Percentiles rank a stretch among this genome's conserved stretches.
These are phyloP conservation scores for Anas bernieri DNA, from an alignment of 2,797 vertebrate species.

Conservation along the genomic window DNA sequence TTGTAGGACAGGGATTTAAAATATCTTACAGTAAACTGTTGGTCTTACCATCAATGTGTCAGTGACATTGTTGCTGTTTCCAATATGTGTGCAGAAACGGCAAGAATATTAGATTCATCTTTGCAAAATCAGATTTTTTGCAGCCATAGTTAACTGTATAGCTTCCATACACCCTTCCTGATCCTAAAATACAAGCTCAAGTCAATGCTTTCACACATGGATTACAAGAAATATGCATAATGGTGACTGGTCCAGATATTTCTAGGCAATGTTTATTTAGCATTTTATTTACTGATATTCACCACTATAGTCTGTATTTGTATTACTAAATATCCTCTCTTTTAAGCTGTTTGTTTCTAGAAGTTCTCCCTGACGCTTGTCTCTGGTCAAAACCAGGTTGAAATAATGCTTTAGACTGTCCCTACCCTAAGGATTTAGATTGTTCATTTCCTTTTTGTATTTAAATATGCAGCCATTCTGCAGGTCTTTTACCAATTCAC, in stretches of 20 bases:
- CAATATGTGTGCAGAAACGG: background rate
- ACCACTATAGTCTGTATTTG: background rate
- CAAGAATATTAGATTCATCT: background rate
- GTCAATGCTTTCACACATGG: background rate
- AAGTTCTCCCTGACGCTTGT: background rate
- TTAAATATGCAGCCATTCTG: slow-evolving; percentile 17
- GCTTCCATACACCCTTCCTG: background rate
- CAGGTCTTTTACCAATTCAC: slow-evolving; percentile 13
- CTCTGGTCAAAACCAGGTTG: background rate
- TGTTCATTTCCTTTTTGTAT: slow-evolving; percentile 12
- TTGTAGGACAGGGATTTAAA: slow-evolving; percentile 17
- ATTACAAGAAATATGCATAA: background rate
- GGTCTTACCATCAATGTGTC: background rate
- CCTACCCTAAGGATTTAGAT: background rate
- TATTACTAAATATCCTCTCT: background rate
- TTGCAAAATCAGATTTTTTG: slow-evolving; percentile 5
- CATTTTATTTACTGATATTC: background rate
- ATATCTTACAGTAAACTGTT: background rate
- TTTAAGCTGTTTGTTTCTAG: background rate
- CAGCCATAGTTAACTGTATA: background rate
- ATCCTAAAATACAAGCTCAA: background rate
- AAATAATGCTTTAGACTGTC: background rate
- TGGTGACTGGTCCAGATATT: background rate
- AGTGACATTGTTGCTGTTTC: background rate
- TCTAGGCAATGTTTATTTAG: background rate